Evolutionary conservation across 2,113 vertebrate species (phyloP).

Genomic region (Rallus limicola): DNA sequence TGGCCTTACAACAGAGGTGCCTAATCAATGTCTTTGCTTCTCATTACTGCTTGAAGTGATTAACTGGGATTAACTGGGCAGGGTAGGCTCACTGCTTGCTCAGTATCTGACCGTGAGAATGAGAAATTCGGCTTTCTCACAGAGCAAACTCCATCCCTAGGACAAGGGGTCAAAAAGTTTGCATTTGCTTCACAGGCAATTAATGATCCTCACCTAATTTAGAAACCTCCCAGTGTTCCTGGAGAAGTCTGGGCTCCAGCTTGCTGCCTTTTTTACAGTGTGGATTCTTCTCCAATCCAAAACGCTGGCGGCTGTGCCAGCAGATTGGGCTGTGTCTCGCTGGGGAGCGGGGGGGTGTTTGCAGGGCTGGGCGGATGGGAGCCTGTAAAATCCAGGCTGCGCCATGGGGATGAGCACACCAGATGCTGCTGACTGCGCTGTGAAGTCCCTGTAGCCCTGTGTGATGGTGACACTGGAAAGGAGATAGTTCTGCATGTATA

Average conservation of each 20-base stretch:
- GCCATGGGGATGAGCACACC: neutral
- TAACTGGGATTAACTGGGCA: neutral
- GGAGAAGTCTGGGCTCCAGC: neutral
- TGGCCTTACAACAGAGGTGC: neutral
- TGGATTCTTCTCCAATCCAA: neutral
- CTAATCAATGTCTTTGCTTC: neutral
- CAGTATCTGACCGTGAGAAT: neutral
- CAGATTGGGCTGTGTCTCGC: neutral
- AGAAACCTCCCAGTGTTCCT: neutral
- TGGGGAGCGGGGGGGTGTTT: neutral
- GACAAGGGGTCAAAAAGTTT: neutral
- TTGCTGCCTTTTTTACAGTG: neutral
- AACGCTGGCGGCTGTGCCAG: neutral
- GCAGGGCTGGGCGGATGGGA: neutral
- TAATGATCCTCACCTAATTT: neutral
- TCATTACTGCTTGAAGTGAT: neutral
- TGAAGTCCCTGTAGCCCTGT: neutral
- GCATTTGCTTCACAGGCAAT: neutral
- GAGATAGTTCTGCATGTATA: neutral
- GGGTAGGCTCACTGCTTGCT: fast-evolving
- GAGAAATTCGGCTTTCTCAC: neutral
- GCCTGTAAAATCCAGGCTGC: neutral
- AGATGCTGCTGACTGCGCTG: neutral
- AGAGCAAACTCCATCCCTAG: neutral
- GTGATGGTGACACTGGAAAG: neutral